Conservation (phyloP, 2,113 vertebrate species). For the Oriolus oriolus region DNA sequence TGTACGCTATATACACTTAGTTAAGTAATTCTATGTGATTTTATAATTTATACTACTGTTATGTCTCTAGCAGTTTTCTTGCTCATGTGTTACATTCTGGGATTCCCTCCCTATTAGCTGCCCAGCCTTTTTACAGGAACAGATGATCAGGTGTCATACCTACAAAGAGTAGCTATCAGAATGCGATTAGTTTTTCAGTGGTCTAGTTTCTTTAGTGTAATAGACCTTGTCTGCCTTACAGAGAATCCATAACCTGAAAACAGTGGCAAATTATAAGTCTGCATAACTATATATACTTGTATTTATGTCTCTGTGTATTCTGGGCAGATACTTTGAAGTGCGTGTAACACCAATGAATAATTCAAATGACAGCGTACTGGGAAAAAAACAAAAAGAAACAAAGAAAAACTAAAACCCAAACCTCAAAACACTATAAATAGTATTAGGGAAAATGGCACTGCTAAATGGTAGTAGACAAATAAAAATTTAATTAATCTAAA, state of each 20-base stretch:
- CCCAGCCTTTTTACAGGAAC: background rate
- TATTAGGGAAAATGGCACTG: background rate
- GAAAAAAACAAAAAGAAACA: background rate
- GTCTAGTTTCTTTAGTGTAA: background rate
- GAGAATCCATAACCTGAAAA: background rate
- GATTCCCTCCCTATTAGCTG: background rate
- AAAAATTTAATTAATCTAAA: background rate
- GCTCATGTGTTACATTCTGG: background rate
- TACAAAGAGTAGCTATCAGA: background rate
- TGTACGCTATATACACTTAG: background rate
- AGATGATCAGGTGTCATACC: rapidly evolving
- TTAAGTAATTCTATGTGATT: background rate
- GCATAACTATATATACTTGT: too few relatives aligned
- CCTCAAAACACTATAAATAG: background rate
- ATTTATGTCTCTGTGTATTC: background rate
- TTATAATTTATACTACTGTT: background rate
- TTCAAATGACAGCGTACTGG: background rate
- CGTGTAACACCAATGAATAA: background rate
- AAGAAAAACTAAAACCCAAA: background rate
- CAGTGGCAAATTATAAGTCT: background rate
- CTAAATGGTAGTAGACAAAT: background rate
- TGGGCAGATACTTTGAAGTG: background rate
- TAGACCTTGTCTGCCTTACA: background rate
- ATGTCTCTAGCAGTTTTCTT: background rate
- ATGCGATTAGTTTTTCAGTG: background rate